A percentile compares a stretch with the other conserved stretches of the same genome.
phyloP scores from a whole-genome alignment of 2,888 invertebrate genomes.

The Hirtodrosophila alboralis region DNA sequence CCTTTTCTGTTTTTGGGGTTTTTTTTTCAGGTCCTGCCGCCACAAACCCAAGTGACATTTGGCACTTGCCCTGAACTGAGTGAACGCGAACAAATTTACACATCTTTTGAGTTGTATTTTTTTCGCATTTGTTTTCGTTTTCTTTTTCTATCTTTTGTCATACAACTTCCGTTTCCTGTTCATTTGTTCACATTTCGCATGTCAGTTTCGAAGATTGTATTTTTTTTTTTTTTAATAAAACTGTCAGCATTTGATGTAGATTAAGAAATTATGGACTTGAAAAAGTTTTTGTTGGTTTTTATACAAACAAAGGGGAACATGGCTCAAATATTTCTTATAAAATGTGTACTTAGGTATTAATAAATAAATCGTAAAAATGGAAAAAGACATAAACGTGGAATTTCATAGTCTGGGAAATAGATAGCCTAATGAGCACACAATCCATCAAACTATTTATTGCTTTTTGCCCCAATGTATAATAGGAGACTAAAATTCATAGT shows the following conservation, averaged over 20 bases:
- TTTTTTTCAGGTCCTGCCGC: constrained; percentile 18
- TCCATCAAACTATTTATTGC: no score
- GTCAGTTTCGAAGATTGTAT: constrained; percentile 52
- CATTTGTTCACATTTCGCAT: constrained; percentile 76
- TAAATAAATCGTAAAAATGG: no score
- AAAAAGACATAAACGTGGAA: no score
- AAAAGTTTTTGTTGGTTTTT: constrained; percentile 36
- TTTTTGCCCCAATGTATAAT: no score
- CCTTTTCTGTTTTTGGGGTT: constrained; percentile 19
- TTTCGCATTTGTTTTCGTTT: constrained; percentile 32
- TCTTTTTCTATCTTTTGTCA: constrained; percentile 52
- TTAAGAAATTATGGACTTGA: constrained; percentile 73
- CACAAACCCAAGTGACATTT: constrained; percentile 71
- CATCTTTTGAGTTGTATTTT: constrained; percentile 59
- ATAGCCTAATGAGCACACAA: no score
- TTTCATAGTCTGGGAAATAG: no score
- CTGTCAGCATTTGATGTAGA: constrained; percentile 79
- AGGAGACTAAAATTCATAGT: no score
- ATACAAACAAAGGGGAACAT: constrained; percentile 12
- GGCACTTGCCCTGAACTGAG: constrained; percentile 66
- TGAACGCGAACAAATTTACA: constrained; percentile 67
- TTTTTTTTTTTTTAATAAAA: constrained; percentile 68
- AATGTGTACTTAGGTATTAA: no score
- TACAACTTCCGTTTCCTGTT: constrained; percentile 78
- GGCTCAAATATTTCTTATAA: no score